Percentiles rank a stretch among this genome's conserved stretches.
Conservation (phyloP, 2,888 invertebrate genomes). For the Tetramorium bicarinatum region DNA sequence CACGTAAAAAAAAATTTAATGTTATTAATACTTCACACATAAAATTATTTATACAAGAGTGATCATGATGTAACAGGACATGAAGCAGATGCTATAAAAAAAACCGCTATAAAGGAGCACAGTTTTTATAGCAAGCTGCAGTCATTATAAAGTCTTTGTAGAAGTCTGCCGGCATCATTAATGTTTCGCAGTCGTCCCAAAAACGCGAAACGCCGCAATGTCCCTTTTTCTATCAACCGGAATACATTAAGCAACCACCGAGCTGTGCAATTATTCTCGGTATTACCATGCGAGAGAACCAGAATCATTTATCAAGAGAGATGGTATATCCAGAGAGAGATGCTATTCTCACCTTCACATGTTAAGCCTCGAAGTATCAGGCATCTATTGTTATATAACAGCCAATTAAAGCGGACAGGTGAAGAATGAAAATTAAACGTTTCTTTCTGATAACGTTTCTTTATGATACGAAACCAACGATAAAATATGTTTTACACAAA, state of each 20-base stretch:
- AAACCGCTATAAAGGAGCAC: not conserved
- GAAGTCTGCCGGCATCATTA: not conserved
- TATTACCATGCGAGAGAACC: not conserved
- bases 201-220: not conserved
- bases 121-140: not conserved
- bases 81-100: conserved; percentile 11
- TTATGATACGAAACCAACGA: not conserved
- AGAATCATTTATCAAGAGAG: not conserved
- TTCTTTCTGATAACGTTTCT: not conserved
- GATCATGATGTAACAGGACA: conserved; percentile 21
- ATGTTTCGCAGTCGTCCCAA: not conserved
- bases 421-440: not conserved
- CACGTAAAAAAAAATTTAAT: conserved; percentile 3
- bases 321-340: not conserved
- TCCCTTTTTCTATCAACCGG: not conserved
- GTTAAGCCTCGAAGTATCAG: not conserved
- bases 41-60: conserved; percentile 23
- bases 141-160: conserved; percentile 4
- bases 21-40: conserved; percentile 25
- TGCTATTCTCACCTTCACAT: not conserved
- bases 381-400: not conserved
- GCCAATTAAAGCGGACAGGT: not conserved
- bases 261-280: conserved; percentile 9
- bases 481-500: not conserved
- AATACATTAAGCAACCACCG: not conserved